Evolutionary conservation across 2,113 vertebrate genomes (phyloP), one percentile per base, ranked within the genome.

Genomic region (Archocentrus centrarchus): DNA sequence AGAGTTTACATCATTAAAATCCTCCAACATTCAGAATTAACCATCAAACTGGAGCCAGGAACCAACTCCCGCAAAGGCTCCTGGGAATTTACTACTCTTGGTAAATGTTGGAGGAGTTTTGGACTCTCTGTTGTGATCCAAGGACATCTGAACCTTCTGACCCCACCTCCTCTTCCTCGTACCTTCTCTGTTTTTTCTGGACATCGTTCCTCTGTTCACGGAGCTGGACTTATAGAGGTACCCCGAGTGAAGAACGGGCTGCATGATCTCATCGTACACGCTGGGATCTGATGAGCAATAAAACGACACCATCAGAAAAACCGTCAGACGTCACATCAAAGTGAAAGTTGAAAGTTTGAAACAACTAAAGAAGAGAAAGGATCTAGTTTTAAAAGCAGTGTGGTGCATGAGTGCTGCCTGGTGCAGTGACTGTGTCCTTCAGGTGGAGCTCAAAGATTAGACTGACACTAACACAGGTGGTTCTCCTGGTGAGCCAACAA

Each of bases 221-320:
- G 94, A 88, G 0, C 92, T 70, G 17, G 97, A 95, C 79, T 97
- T 97, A 93, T 97, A 96, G 64, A 99, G 95, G 93, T 95, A 99
- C 44, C 98, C 96, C 0, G 97, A 97, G 84, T 97, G 95, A 2
- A 95, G 87, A 61, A 97, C 96, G 0, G 97, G 95, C 86, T 98
- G 97, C 0, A 96, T 97, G 94, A 99, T 98, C 93, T 99, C 98
- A 0, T 99, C 98, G 78, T 99, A 99, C 11, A 99, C 96, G 0
- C 96, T 80, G 30, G 90, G 91, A 82, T 96, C 95, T 96, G 88
- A 73, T 3, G n/a, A 4, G 44, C 24, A 66, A 32, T 2, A 59
- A 10, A 35, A 53, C 24, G 18, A 70, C 3, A 59, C 30, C 50
- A 70, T 70, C 35, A 59, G 39, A 62, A 7, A 35, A 18, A 55